These are phyloP conservation scores for Limnodromus scolopaceus DNA, from an alignment of 2,797 vertebrate genomes.

Conservation along the genomic window DNA sequence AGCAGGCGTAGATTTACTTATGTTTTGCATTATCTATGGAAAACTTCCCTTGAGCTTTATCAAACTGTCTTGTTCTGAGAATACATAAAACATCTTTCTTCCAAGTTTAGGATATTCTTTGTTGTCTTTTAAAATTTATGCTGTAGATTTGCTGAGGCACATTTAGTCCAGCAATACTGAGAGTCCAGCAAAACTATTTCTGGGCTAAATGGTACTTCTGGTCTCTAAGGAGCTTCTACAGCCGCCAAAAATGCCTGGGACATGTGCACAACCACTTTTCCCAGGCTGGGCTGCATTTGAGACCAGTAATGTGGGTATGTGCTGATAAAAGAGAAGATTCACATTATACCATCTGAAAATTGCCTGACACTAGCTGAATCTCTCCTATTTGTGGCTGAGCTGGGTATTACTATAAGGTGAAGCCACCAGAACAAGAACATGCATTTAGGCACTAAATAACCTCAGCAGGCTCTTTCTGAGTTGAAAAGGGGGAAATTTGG, in stretches of 20 bases:
- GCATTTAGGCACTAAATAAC: neutral
- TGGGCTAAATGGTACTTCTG: constrained; percentile 34
- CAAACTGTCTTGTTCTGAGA: neutral
- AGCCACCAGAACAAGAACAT: neutral
- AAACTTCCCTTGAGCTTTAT: constrained; percentile 48
- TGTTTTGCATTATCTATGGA: constrained; percentile 38
- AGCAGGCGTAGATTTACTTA: neutral
- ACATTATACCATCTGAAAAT: constrained; percentile 39
- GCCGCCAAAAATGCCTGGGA: constrained; percentile 61
- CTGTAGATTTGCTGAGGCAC: constrained; percentile 39
- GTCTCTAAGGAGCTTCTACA: constrained; percentile 57
- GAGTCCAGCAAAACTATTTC: constrained; percentile 60
- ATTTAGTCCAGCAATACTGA: constrained; percentile 8
- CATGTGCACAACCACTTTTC: constrained; percentile 54
- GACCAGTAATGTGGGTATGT: constrained; percentile 21
- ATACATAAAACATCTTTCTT: constrained; percentile 11
- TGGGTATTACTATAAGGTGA: neutral
- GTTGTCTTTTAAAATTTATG: constrained; percentile 36
- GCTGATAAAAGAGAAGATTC: constrained; percentile 51
- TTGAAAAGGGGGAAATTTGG: neutral
- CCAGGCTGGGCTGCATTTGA: constrained; percentile 45
- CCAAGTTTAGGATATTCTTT: constrained; percentile 11
- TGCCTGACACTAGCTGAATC: neutral
- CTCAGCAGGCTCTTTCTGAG: neutral
- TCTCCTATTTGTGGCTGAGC: neutral